phyloP scores from a whole-genome alignment of 2,113 vertebrate genomes.

The Tichodroma muraria region DNA sequence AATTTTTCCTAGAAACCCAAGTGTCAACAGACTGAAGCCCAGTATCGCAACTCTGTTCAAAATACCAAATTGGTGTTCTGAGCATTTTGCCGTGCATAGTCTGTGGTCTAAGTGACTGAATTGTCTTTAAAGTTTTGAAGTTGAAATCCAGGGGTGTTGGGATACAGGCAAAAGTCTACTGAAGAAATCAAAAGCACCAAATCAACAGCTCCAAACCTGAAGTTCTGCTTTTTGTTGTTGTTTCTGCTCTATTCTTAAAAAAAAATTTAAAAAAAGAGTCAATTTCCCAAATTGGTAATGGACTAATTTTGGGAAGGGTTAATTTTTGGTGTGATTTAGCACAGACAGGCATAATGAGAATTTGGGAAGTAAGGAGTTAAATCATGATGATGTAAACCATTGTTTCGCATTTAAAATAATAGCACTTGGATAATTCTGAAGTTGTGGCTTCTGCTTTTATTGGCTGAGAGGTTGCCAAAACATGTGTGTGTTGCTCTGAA shows the following conservation, averaged over 20 bases:
- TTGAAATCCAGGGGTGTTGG: neutral
- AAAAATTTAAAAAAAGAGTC: too few relatives aligned
- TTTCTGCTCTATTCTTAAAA: neutral
- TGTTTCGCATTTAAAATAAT: slow-evolving; percentile 13
- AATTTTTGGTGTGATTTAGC: neutral
- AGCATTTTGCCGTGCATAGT: neutral
- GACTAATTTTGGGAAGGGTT: neutral
- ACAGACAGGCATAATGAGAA: neutral
- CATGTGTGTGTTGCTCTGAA: slow-evolving; percentile 48
- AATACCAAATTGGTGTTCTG: neutral
- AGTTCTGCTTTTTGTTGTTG: neutral
- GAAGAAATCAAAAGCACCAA: neutral
- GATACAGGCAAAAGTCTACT: neutral
- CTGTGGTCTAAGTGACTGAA: neutral
- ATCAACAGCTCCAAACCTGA: neutral
- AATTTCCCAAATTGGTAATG: neutral
- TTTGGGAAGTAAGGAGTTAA: slow-evolving; percentile 46
- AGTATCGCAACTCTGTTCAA: neutral
- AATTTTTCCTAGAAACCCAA: slow-evolving; percentile 58
- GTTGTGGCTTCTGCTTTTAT: slow-evolving; percentile 50
- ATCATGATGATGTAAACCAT: neutral
- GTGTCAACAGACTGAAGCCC: slow-evolving; percentile 41
- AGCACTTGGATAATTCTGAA: slow-evolving; percentile 18
- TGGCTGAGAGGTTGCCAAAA: slow-evolving; percentile 55
- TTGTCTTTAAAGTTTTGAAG: neutral